Base-by-base conservation (phyloP, 1,140 invertebrate species). In the Trichoplusia ni region DNA sequence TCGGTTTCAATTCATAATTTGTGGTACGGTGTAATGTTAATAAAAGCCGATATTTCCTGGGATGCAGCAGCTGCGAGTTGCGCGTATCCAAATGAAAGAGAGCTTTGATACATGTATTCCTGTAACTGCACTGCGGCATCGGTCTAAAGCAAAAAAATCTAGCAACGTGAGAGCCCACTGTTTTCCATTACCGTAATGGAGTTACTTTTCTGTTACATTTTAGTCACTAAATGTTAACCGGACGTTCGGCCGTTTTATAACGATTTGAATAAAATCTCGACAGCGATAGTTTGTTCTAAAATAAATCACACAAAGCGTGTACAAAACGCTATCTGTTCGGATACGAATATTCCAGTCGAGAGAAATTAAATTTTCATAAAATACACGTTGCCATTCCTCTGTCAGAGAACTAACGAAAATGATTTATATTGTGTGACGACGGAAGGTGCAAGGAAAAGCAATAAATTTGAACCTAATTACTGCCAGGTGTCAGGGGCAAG, bases 151-250 rank as follows among this genome's bases (percentile, higher is more conserved):
- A 79, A 78, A 80, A 82, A 84, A 81, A 80, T 70, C 75, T 74
- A 83, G 71, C 73, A 68, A 79, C 73, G 76, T 60, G 68, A 83
- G 74, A 75, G 76, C 73, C 71, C 77, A 85, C 77, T 84, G 78
- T 83, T 81, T 86, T 82, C 81, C 83, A 88, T 86, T 84, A 84
- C 71, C 64, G 69, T 87, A 87, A 87, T 87, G 81, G 80, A 87
- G 77, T 85, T 84, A 84, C 72, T 79, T 82, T 76, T 77, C 71
- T 75, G 69, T 78, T 75, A 82, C 71, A 75, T 78, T 81, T 84
- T 77, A 76, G 79, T 66, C 67, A 75, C 78, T 77, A 71, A 78
- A 80, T 81, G 82, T 82, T 72, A 63, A 64, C 44, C 23, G 46
- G 27, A 29, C 47, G 47, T 60, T 25, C 21, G 19, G 59, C 64